These are phyloP conservation scores for Ptychobarbus kaznakovi DNA, from an alignment of 2,797 vertebrate genomes.

Conservation along the genomic window DNA sequence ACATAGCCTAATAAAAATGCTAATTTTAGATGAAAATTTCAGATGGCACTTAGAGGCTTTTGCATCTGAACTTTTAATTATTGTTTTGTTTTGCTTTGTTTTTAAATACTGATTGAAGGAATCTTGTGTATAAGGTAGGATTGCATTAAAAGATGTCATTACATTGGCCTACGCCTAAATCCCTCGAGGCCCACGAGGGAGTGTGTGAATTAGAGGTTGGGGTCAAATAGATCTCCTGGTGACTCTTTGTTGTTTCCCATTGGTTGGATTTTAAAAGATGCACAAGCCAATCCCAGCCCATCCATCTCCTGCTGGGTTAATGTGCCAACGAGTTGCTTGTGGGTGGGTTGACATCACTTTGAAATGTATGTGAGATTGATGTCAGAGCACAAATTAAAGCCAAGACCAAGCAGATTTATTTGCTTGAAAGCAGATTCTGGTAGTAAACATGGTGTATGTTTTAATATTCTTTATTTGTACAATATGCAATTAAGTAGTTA, in stretches of 20 bases:
- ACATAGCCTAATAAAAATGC: no score
- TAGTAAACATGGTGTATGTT: neutral
- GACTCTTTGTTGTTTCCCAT: conserved; percentile 54
- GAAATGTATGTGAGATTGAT: conserved; percentile 46
- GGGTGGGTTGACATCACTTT: conserved; percentile 53
- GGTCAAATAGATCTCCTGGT: conserved; percentile 49
- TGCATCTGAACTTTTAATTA: no score
- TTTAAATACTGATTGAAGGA: neutral
- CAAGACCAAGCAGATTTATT: neutral
- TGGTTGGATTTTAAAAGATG: conserved; percentile 63
- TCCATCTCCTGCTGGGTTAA: conserved; percentile 53
- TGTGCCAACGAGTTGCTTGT: conserved; percentile 57
- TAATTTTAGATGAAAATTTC: no score
- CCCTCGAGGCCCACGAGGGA: conserved; percentile 21
- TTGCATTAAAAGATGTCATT: conserved; percentile 12
- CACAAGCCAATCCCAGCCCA: conserved; percentile 46
- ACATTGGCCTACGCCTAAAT: conserved; percentile 21
- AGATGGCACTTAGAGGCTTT: no score
- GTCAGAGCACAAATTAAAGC: conserved; percentile 41
- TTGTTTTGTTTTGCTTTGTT: neutral
- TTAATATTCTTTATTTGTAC: neutral
- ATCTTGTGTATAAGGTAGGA: neutral
- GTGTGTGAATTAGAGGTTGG: conserved; percentile 29
- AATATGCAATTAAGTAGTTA: neutral
- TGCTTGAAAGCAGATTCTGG: neutral